Evolutionary conservation across 2,888 invertebrate species (phyloP).

Genomic region (Coremacera marginata): DNA sequence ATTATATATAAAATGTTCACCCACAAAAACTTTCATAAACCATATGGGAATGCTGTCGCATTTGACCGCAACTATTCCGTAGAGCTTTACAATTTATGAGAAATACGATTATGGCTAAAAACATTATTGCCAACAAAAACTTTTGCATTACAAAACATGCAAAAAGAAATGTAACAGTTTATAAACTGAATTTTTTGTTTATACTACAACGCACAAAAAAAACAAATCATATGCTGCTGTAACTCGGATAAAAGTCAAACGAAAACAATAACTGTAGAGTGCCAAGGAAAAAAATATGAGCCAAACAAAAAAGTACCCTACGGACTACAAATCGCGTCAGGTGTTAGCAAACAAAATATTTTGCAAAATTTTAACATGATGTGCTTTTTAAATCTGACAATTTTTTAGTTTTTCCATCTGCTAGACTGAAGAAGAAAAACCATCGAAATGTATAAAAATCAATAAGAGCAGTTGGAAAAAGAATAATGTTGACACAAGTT

Average conservation of each 20-base stretch:
- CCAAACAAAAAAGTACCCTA: neutral
- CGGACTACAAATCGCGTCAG: neutral
- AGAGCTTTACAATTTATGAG: neutral
- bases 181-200: neutral
- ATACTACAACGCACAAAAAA: neutral
- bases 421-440: neutral
- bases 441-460: neutral
- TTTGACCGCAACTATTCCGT: neutral
- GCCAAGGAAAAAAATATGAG: neutral
- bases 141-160: neutral
- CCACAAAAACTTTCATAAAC: too few species aligned
- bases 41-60: neutral
- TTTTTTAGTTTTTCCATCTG: neutral
- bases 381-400: neutral
- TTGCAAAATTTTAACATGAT: conserved; percentile 21
- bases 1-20: too few species aligned
- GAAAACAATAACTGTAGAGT: neutral
- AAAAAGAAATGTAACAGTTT: neutral
- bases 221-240: neutral
- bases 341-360: conserved; percentile 22
- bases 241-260: neutral
- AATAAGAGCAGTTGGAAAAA: neutral
- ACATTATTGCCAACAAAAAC: neutral
- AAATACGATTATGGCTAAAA: neutral
- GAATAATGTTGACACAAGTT: neutral